Percentiles rank a stretch among this genome's conserved stretches.
These are phyloP conservation scores for Anthopleura xanthogrammica DNA, from an alignment of 92 coral and sea anemone genomes.

Conservation along the genomic window DNA sequence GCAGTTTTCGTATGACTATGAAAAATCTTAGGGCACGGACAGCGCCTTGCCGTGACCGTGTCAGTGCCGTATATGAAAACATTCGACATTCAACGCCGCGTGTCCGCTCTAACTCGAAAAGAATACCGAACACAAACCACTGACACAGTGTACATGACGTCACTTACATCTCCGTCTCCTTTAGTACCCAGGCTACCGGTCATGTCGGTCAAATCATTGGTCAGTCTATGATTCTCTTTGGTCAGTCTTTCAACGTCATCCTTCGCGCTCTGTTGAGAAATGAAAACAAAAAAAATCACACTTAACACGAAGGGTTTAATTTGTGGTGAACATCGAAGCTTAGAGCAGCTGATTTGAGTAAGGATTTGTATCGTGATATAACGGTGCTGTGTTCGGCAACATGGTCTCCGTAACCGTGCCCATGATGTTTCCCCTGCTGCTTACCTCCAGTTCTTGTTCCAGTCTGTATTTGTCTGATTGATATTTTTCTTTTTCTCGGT, in stretches of 20 bases:
- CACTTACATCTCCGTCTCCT: constrained; percentile 69
- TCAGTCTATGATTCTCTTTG: constrained; percentile 66
- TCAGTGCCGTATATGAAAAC: no score
- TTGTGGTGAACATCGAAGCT: not conserved
- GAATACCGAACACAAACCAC: no score
- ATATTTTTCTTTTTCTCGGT: constrained; percentile 83
- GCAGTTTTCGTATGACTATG: no score
- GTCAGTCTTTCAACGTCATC: constrained; percentile 67
- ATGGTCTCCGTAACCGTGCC: no score
- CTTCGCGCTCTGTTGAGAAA: constrained; percentile 53
- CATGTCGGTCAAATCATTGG: constrained; percentile 74
- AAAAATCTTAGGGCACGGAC: no score
- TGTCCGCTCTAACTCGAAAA: no score
- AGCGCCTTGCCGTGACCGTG: no score
- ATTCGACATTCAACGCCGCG: no score
- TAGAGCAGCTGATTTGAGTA: no score
- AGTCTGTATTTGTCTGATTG: constrained; percentile 74
- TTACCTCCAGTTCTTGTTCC: constrained; percentile 76
- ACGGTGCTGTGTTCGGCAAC: no score
- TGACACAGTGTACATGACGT: not conserved
- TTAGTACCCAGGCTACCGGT: constrained; percentile 34
- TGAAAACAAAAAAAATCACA: not conserved
- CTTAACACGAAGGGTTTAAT: not conserved
- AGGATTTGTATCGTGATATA: no score
- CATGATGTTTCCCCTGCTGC: not conserved